Conservation (phyloP, 2,888 invertebrate species). For the Dasysyrphus albostriatus region DNA sequence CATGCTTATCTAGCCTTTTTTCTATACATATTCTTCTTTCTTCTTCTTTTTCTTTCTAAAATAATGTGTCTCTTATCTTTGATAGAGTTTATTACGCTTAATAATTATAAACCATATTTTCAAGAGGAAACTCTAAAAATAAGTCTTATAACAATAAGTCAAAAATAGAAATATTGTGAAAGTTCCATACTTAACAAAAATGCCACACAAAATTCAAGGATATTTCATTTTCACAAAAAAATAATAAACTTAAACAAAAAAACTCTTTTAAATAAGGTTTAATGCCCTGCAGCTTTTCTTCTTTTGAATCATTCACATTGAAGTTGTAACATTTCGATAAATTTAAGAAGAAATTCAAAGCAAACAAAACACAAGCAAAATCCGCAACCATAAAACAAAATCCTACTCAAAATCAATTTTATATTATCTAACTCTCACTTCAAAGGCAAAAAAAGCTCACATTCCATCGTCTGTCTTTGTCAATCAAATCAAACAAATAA, state of each 20-base stretch:
- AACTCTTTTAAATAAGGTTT: not conserved
- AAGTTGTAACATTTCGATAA: slow-evolving; percentile 27
- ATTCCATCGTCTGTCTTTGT: slow-evolving; percentile 43
- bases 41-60: too few relatives aligned
- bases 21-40: too few relatives aligned
- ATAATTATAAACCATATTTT: not conserved
- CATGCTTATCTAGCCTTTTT: too few relatives aligned
- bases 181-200: not conserved
- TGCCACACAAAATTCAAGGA: not conserved
- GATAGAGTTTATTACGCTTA: too few relatives aligned
- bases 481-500: slow-evolving; percentile 69
- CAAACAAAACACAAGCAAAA: not conserved
- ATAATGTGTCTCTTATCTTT: too few relatives aligned
- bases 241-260: not conserved
- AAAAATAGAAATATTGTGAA: not conserved
- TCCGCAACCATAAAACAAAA: slow-evolving; percentile 21
- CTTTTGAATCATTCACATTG: not conserved
- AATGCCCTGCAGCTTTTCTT: not conserved
- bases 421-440: slow-evolving; percentile 35
- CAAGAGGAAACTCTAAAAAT: not conserved
- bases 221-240: not conserved
- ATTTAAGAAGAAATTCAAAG: not conserved
- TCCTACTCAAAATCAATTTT: slow-evolving; percentile 42
- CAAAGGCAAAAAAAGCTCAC: slow-evolving; percentile 22
- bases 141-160: not conserved